Evolutionary conservation across 2,888 invertebrate genomes (phyloP).

Genomic region (Heliconius ismenius): DNA sequence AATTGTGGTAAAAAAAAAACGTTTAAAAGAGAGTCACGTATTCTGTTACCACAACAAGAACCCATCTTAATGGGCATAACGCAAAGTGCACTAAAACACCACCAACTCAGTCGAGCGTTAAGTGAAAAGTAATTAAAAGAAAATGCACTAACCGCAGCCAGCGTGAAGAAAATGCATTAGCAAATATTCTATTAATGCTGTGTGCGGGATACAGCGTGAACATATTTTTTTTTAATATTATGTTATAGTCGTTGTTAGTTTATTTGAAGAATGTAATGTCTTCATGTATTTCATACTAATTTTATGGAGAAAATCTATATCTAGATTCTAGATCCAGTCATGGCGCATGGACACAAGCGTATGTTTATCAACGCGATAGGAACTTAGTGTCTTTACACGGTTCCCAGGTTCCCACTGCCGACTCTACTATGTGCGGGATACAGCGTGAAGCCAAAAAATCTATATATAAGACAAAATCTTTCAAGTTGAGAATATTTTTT

Average conservation of each 20-base stretch:
- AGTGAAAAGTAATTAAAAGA: conserved; percentile 52
- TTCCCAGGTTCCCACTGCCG: too few relatives aligned
- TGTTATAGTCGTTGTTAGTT: conserved; percentile 27
- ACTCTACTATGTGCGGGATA: too few relatives aligned
- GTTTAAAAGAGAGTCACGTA: conserved; percentile 40
- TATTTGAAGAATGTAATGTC: neutral
- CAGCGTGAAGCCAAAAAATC: too few relatives aligned
- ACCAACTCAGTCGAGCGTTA: conserved; percentile 44
- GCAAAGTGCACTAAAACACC: conserved; percentile 33
- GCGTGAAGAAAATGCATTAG: conserved; percentile 46
- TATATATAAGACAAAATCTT: too few relatives aligned
- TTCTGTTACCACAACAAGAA: conserved; percentile 34
- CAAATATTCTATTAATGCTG: conserved; percentile 57
- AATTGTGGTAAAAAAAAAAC: conserved; percentile 34
- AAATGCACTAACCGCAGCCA: conserved; percentile 53
- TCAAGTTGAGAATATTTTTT: too few relatives aligned
- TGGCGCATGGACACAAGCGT: too few relatives aligned
- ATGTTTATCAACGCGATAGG: neutral
- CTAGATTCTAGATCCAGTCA: too few relatives aligned
- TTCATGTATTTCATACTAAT: neutral
- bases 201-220: too few relatives aligned
- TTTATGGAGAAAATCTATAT: too few relatives aligned
- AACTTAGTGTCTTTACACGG: too few relatives aligned
- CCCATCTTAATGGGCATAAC: conserved; percentile 38
- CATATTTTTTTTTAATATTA: too few relatives aligned